Base-by-base conservation (phyloP, 2,113 vertebrate genomes). In the Platycercus adscitus region DNA sequence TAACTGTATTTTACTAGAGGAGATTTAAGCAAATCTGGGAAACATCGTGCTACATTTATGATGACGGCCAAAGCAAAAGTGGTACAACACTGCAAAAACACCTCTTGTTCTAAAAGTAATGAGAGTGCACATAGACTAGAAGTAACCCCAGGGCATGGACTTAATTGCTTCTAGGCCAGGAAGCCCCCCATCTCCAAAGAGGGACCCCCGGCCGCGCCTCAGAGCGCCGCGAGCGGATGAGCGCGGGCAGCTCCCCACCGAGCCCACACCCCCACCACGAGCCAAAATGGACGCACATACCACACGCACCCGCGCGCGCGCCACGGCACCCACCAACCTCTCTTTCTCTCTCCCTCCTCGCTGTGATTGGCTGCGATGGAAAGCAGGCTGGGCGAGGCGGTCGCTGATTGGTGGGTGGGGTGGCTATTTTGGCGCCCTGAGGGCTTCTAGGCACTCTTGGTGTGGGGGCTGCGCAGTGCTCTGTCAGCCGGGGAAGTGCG, bases 401-500 rank as follows among this genome's bases (percentile, higher is more conserved):
- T 18, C 50, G 5, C 4, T 55, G 88, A 82, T 86, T 89, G 84
- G 73, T 17, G 44, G 24, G 1, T 7, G 20, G 1, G 11, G 18
- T 6, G 0, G 60, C 1, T 3, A 33, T 46, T 15, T 49, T 69
- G 44, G 76, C 35, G 55, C 44, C 56, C 29, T 14, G 17, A 0
- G 37, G 18, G 14, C 0, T 0, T 0, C 1, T 11, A 11, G 20
- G 3, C 6, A 4, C 6, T 1, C 3, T 0, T 15, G 33, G 6
- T 3, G 0, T 20, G 2, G 33, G 56, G 8, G 1, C 0, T 4
- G 14, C 2, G 20, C 2, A 0, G 0, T 18, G 1, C 0, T 2
- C 2, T 9, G 4, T 3, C 1, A 1, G 12, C 2, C 2, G 19
- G 6, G 7, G 12, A 2, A 3, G 1, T 1, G 5, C 1, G 24